phyloP scores from a whole-genome alignment of 2,113 vertebrate genomes.

The Sceloporus undulatus region DNA sequence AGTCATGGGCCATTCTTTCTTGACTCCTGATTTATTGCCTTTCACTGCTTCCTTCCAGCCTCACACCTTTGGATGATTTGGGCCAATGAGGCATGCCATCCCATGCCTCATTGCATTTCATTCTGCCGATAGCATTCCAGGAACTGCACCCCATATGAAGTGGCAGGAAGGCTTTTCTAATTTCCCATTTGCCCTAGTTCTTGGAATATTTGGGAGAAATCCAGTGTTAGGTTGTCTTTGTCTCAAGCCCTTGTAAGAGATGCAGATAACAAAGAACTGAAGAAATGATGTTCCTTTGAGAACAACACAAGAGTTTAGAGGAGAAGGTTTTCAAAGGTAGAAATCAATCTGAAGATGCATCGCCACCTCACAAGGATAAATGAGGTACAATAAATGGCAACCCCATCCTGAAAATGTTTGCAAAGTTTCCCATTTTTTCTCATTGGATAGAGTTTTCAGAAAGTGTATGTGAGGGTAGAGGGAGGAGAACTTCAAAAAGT shows the following conservation, averaged over 20 bases:
- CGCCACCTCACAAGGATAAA: too few relatives aligned
- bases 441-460: not conserved
- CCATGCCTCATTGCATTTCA: not conserved
- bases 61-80: not conserved
- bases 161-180: not conserved
- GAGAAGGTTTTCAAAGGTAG: too few relatives aligned
- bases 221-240: not conserved
- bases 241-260: not conserved
- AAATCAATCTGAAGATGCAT: too few relatives aligned
- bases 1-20: too few relatives aligned
- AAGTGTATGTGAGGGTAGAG: not conserved
- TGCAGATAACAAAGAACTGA: too few relatives aligned
- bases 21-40: not conserved
- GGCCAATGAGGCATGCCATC: not conserved
- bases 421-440: not conserved
- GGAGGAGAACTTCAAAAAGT: too few relatives aligned
- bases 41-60: not conserved
- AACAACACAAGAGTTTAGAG: not conserved
- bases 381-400: too few relatives aligned
- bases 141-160: not conserved
- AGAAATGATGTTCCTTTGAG: not conserved
- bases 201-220: not conserved
- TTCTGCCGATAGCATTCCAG: not conserved
- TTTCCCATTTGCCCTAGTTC: not conserved
- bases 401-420: too few relatives aligned